Evolutionary conservation across 2,888 invertebrate genomes (phyloP), one percentile per base, ranked within the genome.

Genomic region (Andrena bucephala): DNA sequence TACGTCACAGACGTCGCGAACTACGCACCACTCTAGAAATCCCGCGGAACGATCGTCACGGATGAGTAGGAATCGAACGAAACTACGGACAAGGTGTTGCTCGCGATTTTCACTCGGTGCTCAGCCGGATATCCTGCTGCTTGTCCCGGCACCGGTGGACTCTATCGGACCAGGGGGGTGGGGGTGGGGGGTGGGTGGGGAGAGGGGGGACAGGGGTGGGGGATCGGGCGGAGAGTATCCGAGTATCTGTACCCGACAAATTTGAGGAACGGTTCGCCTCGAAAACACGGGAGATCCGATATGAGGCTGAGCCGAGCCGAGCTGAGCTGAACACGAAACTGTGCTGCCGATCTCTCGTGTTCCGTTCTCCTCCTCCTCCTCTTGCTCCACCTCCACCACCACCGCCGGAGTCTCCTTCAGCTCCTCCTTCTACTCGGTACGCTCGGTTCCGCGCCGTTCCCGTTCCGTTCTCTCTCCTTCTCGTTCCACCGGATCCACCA

Each of bases 291-390:
- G 57, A 42, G 78, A 66, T 68, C 80, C 88, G 87, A 88, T 88
- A 89, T 75, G 87, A 81, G 78, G 85, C 89, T 78, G 90, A 89
- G 89, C 88, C 86, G 87, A 89, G 86, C 87, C 85, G 85, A 90
- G 90, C 87, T 89, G 88, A 89, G 85, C 87, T 87, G 87, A 90
- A 86, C 90, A 91, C 90, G 90, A 92, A 91, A 91, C 92, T 91
- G 91, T 91, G 92, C 91, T 89, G 92, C 92, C 91, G 92, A 92
- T 91, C 91, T 92, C 91, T 91, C 90, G 90, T 89, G 89, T 89
- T 90, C 89, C 89, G 88, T 89, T 90, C 91, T 91, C 89, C 87
- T 87, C 86, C 87, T 87, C 86, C 85, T 81, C 85, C 85, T 87
- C 86, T 83, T 81, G 85, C 76, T 76, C 81, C 76, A 62, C 78